Evolutionary conservation across 2,797 vertebrate species (phyloP).

Genomic region (Onychomys torridus): DNA sequence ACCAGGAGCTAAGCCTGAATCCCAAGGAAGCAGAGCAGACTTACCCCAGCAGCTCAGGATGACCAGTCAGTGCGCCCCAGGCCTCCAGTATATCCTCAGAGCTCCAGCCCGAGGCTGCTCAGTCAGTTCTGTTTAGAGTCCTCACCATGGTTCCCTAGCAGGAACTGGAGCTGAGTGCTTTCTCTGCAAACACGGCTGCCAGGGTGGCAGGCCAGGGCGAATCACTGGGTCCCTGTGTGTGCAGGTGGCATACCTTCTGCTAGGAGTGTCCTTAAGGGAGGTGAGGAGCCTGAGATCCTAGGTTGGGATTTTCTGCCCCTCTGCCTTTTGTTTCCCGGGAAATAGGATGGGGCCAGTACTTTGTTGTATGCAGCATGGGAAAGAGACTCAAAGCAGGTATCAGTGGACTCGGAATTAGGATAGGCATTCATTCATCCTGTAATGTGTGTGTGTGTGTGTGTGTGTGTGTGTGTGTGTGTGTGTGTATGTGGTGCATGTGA

Average conservation of each 20-base stretch:
- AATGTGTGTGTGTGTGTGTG: background rate
- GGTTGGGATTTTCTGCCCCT: background rate
- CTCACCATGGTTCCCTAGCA: constrained; percentile 83
- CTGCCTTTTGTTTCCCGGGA: background rate
- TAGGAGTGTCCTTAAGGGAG: background rate
- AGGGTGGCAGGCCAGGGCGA: constrained; percentile 7
- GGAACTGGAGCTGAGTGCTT: constrained; percentile 62
- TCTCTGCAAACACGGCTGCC: constrained; percentile 54
- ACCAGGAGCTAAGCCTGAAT: background rate
- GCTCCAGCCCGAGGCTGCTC: background rate
- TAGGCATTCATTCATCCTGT: background rate
- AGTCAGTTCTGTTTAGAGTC: constrained; percentile 73
- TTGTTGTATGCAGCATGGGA: background rate
- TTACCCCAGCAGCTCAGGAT: constrained; percentile 51
- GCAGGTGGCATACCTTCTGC: constrained; percentile 24
- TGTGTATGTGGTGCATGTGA: background rate
- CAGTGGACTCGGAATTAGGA: background rate
- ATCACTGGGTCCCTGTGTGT: background rate
- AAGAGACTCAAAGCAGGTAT: background rate
- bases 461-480: background rate
- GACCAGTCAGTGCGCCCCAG: background rate
- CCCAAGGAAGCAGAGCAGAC: constrained; percentile 32
- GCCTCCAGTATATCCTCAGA: background rate
- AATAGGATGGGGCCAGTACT: background rate
- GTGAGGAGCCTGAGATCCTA: background rate